These are phyloP conservation scores for Chymomyza procnemis DNA, from an alignment of 2,888 invertebrate genomes.

Conservation along the genomic window DNA sequence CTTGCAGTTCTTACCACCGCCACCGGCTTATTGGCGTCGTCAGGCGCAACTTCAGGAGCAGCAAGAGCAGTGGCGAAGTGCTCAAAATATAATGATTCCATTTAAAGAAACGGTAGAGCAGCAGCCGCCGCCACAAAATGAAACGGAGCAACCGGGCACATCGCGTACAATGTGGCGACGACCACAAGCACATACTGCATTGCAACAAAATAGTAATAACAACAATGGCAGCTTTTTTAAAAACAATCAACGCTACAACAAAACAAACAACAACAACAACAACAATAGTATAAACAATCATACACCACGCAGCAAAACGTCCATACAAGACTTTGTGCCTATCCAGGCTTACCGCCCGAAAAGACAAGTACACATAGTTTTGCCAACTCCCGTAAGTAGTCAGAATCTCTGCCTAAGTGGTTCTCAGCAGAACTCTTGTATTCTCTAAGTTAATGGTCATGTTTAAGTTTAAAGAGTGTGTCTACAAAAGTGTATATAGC, in stretches of 20 bases:
- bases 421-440: no score
- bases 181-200: background rate
- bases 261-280: background rate
- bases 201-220: background rate
- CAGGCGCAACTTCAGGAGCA: background rate
- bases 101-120: conserved; percentile 3
- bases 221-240: background rate
- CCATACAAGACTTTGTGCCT: conserved; percentile 56
- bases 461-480: no score
- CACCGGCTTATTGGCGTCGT: background rate
- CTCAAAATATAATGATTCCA: conserved; percentile 1
- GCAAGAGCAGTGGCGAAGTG: background rate
- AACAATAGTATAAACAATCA: conserved; percentile 7
- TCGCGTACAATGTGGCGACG: background rate
- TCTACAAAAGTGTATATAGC: no score
- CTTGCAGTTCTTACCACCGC: background rate
- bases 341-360: conserved; percentile 55
- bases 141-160: conserved; percentile 12
- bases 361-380: background rate
- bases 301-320: conserved; percentile 4
- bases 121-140: conserved; percentile 1
- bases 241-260: background rate
- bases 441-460: no score
- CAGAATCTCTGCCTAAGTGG: background rate
- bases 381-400: background rate